phyloP scores from a whole-genome alignment of 1,140 invertebrate species.

The Galendromus occidentalis region DNA sequence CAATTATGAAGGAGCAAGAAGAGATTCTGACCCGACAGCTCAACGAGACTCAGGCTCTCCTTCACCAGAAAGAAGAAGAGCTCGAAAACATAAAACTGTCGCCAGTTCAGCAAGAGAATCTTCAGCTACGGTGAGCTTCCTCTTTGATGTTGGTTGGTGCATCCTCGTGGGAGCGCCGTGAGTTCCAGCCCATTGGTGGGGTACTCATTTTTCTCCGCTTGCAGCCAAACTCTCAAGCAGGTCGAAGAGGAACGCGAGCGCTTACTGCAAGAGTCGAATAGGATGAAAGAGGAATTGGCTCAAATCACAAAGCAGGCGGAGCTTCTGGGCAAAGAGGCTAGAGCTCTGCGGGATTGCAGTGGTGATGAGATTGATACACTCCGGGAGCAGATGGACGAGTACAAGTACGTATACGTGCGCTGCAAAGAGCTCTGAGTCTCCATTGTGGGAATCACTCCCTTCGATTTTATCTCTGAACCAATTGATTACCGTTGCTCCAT shows the following conservation, averaged over 20 bases:
- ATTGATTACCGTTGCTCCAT: no score
- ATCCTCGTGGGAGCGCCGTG: no score
- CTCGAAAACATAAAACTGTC: neutral
- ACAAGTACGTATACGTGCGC: neutral
- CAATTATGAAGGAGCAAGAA: no score
- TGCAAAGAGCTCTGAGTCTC: neutral
- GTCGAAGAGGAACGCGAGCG: constrained; percentile 5
- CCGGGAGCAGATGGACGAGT: constrained; percentile 22
- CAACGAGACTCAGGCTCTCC: no score
- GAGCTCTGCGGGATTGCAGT: constrained; percentile 17
- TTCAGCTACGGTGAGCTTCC: neutral
- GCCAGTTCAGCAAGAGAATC: constrained; percentile 3
- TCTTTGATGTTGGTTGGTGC: no score
- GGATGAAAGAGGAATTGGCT: constrained; percentile 17
- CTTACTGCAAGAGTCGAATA: neutral
- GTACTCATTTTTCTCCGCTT: no score
- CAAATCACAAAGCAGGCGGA: constrained; percentile 19
- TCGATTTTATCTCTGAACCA: no score
- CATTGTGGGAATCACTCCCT: no score
- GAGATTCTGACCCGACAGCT: no score
- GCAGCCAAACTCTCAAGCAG: neutral
- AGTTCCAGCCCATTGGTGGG: no score
- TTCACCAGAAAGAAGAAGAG: neutral
- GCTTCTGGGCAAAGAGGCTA: constrained; percentile 13
- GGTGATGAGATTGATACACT: constrained; percentile 30